Conservation (phyloP, 2,888 invertebrate species). For the Sinodicranocentrus sp. region DNA sequence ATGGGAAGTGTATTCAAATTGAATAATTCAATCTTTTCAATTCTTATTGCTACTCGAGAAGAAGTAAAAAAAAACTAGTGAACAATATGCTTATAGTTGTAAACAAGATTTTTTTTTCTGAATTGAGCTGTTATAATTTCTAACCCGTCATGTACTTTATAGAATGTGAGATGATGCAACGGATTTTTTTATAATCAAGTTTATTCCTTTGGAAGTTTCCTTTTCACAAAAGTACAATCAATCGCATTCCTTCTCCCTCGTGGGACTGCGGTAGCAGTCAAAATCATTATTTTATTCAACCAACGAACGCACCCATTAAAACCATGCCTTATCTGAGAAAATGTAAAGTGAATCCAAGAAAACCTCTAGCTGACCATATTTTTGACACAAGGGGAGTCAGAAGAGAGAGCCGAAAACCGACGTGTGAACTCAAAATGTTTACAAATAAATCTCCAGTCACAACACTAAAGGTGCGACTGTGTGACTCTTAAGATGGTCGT, state of each 20-base stretch:
- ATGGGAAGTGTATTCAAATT: constrained; percentile 48
- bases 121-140: constrained; percentile 33
- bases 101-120: too few relatives aligned
- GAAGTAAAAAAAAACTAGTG: constrained; percentile 1
- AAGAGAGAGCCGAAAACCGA: constrained; percentile 39
- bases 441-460: constrained; percentile 62
- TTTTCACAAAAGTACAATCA: constrained; percentile 30
- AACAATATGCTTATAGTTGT: constrained; percentile 58
- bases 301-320: background rate
- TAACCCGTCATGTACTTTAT: constrained; percentile 37
- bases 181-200: constrained; percentile 4
- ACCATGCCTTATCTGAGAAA: constrained; percentile 40
- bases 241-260: constrained; percentile 32
- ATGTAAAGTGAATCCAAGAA: too few relatives aligned
- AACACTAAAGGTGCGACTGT: constrained; percentile 62
- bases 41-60: constrained; percentile 29
- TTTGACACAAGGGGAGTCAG: too few relatives aligned
- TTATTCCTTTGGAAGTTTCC: background rate
- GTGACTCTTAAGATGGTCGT: constrained; percentile 60
- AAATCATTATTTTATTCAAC: too few relatives aligned
- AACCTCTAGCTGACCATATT: too few relatives aligned
- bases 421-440: constrained; percentile 63
- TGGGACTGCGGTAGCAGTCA: too few relatives aligned
- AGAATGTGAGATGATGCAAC: background rate
- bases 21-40: constrained; percentile 45